Evolutionary conservation across 2,113 vertebrate species (phyloP), one percentile per base, ranked within the genome.

Genomic region (Caranx melampygus): DNA sequence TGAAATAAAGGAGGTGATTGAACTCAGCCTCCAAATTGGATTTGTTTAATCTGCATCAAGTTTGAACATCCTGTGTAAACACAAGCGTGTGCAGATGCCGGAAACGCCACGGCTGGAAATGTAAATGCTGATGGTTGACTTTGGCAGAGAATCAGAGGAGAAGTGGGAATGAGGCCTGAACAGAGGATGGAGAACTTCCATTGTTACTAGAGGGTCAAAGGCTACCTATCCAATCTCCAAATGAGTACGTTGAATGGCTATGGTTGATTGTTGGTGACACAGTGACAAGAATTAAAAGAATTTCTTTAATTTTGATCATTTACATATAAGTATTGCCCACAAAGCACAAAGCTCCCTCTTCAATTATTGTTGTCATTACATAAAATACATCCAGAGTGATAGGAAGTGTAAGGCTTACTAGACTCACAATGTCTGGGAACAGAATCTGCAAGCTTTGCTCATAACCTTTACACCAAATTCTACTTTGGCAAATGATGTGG

Each of bases 21-120:
- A 93, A 92, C 90, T 89, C 87, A 71, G 83, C 44, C 73, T 88
- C 90, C 84, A 92, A 91, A 94, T 92, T 92, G 90, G 90, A 94
- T 93, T 94, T 94, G 92, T 93, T 93, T 93, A 92, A 93, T 94
- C 92, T 94, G 91, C 86, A 85, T 89, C 82, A 84, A 93, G 90
- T 90, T 93, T 87, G 86, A 92, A 94, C 92, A 92, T 94, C 90
- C 91, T 94, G 92, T 92, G 90, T 92, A 92, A 93, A 94, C 92
- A 94, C 75, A 67, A 91, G 89, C 79, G 89, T 92, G 87, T 88
- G 90, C 89, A 91, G 86, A 93, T 93, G 90, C 91, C 86, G 88
- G 94, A 93, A 92, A 89, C 84, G 4, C 86, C 80, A 72, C 33
- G 88, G 83, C 86, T 86, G 90, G 91, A 92, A 94, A 88, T 84